phyloP scores from a whole-genome alignment of 2,888 invertebrate species.

The Ophion costatus region DNA sequence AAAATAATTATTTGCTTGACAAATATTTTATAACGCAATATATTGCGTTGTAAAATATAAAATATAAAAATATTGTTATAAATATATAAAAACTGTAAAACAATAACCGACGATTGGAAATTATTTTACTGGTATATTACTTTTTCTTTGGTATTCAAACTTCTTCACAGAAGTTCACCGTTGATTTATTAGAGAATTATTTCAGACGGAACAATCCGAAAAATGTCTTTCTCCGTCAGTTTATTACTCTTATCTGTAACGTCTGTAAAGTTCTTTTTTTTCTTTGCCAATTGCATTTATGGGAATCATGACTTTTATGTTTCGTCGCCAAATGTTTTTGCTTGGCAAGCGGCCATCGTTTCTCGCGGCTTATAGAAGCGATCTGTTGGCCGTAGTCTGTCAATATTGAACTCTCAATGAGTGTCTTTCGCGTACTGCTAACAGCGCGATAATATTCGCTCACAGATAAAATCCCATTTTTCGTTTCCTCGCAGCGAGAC shows the following conservation, averaged over 20 bases:
- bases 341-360: not conserved
- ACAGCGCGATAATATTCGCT: constrained; percentile 19
- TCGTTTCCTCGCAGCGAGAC: not conserved
- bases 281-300: not conserved
- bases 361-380: not conserved
- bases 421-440: constrained; percentile 1
- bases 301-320: not conserved
- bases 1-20: too few species aligned
- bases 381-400: not conserved
- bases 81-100: too few species aligned
- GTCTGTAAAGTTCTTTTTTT: constrained; percentile 1
- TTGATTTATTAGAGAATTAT: not conserved
- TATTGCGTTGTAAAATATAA: too few species aligned
- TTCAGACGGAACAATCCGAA: not conserved
- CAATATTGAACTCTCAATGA: constrained; percentile 34
- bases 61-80: too few species aligned
- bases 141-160: not conserved
- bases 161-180: not conserved
- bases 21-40: too few species aligned
- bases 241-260: not conserved
- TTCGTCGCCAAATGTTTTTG: constrained; percentile 1
- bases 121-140: not conserved
- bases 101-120: too few species aligned
- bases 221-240: not conserved
- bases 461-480: not conserved